Evolutionary conservation across 2,113 vertebrate species (phyloP), one percentile per base, ranked within the genome.

Genomic region (Leptobrachium leishanense): DNA sequence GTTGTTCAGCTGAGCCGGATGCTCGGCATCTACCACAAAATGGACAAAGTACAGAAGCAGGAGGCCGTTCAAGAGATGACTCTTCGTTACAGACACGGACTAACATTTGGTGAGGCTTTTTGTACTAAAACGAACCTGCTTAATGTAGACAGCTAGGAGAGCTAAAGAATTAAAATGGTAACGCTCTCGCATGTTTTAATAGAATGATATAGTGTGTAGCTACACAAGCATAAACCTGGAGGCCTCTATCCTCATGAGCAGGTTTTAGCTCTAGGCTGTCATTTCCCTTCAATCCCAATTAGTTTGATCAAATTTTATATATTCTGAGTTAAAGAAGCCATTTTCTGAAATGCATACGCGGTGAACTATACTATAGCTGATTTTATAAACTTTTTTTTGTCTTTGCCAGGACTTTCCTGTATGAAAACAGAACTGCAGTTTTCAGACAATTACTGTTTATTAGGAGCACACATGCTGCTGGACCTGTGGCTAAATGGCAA

Each of bases 341-440:
- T 31, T 31, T 31, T 31, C 20, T 31, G 20, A 31, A 31, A 31
- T 31, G 20, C 20, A 31, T 31, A 31, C 20, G 20, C 20, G 20
- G 20, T 31, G 20, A 31, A 31, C 20, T 31, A 31, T 31, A 31
- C 20, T 5, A 12, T 68, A 11, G 15, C 41, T 68, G 41, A 6
- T 4, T 43, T 43, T 5, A 68, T 73, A 31, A n/a, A 9, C 1
- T 43, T 57, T 2, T 5, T 55, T 9, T 13, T 43, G 62, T 31
- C 46, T 50, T 43, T 50, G 7, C 31, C 82, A 99, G 98, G 98
- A 5, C 95, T 89, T 68, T 91, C 90, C 12, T 92, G 96, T 83
- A 92, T 99, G 90, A 99, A 99, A 91, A 98, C 96, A 9, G 98
- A 99, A 86, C 87, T 98, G 82, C 97, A 98, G 85, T 96, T 96